Conservation (phyloP, 23 tunicate genomes). For the Halocynthia roretzi region DNA sequence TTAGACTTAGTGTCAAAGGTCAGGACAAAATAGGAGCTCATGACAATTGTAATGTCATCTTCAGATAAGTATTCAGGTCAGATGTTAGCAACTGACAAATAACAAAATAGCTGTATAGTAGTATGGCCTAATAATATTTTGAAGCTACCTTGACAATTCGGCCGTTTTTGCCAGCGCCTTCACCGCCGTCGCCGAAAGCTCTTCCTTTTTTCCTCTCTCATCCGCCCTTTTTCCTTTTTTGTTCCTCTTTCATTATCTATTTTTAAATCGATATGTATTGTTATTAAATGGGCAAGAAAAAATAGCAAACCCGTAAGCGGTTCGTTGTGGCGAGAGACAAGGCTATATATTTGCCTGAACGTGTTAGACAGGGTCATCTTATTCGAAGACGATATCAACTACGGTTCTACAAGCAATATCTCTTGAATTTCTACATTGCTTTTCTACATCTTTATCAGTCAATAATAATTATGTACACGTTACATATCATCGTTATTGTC, state of each 20-base stretch:
- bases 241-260: not conserved
- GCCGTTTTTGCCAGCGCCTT: not conserved
- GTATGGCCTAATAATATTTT: too few species aligned
- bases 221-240: not conserved
- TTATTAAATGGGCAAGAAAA: not conserved
- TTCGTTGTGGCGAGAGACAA: not conserved
- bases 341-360: too few species aligned
- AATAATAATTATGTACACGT: not conserved
- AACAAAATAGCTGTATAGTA: too few species aligned
- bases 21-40: too few species aligned
- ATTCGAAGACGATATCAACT: not conserved
- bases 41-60: too few species aligned
- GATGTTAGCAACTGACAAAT: too few species aligned
- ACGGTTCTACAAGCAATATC: not conserved
- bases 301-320: not conserved
- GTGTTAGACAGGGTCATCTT: not conserved
- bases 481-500: not conserved
- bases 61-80: too few species aligned
- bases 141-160: not conserved
- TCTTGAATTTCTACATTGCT: not conserved
- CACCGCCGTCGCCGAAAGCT: slow-evolving; percentile 2
- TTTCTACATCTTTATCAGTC: not conserved
- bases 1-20: too few species aligned
- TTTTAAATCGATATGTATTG: slow-evolving; percentile 15
- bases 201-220: not conserved